Percentiles rank a stretch among this genome's conserved stretches.
Conservation (phyloP, 2,113 vertebrate genomes). For the Siniperca chuatsi region DNA sequence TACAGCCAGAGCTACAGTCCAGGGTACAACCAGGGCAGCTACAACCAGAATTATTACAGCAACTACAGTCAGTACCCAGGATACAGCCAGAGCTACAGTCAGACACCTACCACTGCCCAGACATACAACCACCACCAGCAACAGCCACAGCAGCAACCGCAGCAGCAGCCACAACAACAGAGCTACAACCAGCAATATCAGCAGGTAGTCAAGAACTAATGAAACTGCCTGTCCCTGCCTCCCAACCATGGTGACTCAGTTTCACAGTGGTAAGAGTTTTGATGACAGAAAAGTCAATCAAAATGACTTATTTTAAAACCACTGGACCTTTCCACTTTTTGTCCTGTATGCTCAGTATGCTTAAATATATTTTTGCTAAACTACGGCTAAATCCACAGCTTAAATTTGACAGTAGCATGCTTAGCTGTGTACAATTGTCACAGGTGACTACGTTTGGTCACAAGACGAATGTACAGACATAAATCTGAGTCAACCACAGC, state of each 20-base stretch:
- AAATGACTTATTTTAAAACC: no score
- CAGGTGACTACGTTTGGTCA: no score
- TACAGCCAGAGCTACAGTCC: conserved; percentile 81
- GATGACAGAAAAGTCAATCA: no score
- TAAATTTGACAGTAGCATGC: no score
- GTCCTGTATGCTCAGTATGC: no score
- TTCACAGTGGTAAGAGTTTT: no score
- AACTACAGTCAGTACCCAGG: conserved; percentile 89
- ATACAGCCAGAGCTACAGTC: conserved; percentile 90
- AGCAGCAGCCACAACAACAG: conserved; percentile 82
- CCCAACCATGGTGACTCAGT: no score
- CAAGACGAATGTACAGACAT: no score
- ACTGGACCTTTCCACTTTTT: no score
- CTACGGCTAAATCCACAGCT: no score
- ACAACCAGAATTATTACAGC: conserved; percentile 89
- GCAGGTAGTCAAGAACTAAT: conserved; percentile 78
- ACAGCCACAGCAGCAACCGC: conserved; percentile 67
- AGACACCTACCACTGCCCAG: conserved; percentile 83
- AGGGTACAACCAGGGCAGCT: conserved; percentile 87
- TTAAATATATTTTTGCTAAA: no score
- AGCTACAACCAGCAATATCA: conserved; percentile 93
- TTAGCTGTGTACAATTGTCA: no score
- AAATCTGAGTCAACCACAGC: not conserved
- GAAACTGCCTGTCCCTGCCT: not conserved
- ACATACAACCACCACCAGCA: conserved; percentile 87